Evolutionary conservation across 2,113 vertebrate genomes (phyloP), one percentile per base, ranked within the genome.

Genomic region (Pycnonotus jocosus): DNA sequence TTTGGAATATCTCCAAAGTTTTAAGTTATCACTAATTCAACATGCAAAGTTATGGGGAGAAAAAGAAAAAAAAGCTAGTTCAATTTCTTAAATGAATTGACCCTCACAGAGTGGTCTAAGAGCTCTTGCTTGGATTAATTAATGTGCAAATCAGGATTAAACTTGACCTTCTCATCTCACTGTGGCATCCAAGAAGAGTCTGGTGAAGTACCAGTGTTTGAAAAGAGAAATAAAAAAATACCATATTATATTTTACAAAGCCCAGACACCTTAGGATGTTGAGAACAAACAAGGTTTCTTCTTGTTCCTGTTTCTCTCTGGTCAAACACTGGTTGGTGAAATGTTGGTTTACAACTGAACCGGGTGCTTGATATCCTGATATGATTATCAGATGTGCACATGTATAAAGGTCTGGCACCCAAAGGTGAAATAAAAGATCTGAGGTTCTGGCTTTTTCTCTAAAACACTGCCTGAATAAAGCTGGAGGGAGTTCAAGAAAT

Each of bases 31-130:
- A 45, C 2, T 64, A 64, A 21, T 40, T 80, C n/a, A n/a, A 7
- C 21, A 25, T 13, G 45, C 6, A 58, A 76, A 78, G 2, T 47
- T 4, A 12, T 11, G 5, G 22, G 14, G 8, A 5, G 1, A 1
- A 12, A 37, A 24, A 16, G n/a, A 35, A 70, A 24, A 54, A 27
- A 38, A 27, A 22, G 1, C 4, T 23, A 21, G 7, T 35, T 74
- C 8, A 38, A 7, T 73, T 72, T 61, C 18, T 44, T 64, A 19
- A 57, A 78, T 25, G 62, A 84, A 70, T 22, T 53, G 27, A 27
- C 11, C 8, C 38, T 15, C 6, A 9, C 22, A 14, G 30, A 28
- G 28, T 23, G 18, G 11, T 56, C 19, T 40, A 54, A 62, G 6
- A 77, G 4, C 9, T 47, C 7, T 51, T 81, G 4, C 15, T 33